These are phyloP conservation scores for Epinephelus moara DNA, from an alignment of 2,113 vertebrate species.

Conservation along the genomic window DNA sequence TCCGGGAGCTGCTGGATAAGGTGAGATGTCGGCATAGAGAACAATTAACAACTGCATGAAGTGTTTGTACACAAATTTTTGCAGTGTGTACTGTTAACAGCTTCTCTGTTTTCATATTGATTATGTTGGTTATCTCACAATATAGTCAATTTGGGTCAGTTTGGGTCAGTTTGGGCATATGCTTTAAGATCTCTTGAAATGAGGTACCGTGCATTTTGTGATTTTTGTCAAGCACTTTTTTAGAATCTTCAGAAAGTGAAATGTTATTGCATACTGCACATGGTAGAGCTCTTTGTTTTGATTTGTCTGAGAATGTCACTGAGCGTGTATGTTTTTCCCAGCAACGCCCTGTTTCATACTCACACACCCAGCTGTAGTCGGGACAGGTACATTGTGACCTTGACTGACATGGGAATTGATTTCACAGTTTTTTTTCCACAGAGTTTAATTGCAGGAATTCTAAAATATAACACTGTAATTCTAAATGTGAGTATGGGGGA, in stretches of 20 bases:
- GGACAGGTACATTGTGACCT: neutral
- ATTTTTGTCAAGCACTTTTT: neutral
- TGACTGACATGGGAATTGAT: neutral
- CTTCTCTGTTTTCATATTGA: neutral
- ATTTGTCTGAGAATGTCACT: neutral
- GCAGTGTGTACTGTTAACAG: neutral
- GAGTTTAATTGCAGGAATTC: neutral
- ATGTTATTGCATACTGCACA: neutral
- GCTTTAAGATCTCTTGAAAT: neutral
- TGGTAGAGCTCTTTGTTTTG: neutral
- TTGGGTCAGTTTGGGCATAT: neutral
- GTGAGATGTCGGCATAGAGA: slow-evolving; percentile 52
- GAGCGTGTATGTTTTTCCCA: slow-evolving; percentile 32
- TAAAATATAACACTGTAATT: neutral
- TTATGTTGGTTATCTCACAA: neutral
- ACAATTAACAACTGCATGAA: neutral
- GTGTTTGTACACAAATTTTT: neutral
- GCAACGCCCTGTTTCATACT: slow-evolving; percentile 34
- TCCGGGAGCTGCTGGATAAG: slow-evolving; percentile 79
- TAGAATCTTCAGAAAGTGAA: neutral
- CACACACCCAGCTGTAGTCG: slow-evolving; percentile 1
- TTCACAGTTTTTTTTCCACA: neutral
- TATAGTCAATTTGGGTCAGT: neutral
- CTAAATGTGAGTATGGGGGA: neutral
- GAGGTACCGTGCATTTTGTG: neutral